A percentile compares a stretch with the other conserved stretches of the same genome.
Conservation (phyloP, 2,888 invertebrate genomes). For the Ornithoptera alexandrae region DNA sequence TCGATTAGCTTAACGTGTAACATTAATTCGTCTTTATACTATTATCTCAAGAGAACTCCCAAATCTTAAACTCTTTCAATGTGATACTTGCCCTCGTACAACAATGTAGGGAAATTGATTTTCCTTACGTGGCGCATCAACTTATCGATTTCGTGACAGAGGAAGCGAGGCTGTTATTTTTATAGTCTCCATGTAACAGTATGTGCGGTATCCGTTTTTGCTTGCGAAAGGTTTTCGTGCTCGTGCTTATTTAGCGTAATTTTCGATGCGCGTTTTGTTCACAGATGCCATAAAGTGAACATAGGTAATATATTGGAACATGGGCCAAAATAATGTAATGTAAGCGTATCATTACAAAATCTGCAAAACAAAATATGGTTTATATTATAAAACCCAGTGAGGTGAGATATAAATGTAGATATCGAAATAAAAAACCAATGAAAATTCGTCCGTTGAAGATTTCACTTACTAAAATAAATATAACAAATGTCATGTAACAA, state of each 20-base stretch:
- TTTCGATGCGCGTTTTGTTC: conserved; percentile 20
- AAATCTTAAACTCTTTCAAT: conserved; percentile 48
- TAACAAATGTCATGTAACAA: conserved; percentile 42
- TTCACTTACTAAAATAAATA: conserved; percentile 35
- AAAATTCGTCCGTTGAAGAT: background rate
- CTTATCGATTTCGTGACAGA: conserved; percentile 51
- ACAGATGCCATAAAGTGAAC: conserved; percentile 31
- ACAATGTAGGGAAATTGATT: conserved; percentile 51
- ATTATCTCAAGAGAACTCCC: conserved; percentile 51
- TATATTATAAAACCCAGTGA: background rate
- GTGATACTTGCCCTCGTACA: conserved; percentile 42
- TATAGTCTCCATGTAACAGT: conserved; percentile 39
- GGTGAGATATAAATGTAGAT: background rate
- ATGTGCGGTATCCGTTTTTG: conserved; percentile 38
- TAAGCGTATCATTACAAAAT: background rate
- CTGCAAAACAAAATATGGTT: background rate
- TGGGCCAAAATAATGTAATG: background rate
- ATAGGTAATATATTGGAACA: conserved; percentile 9
- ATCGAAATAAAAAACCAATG: background rate
- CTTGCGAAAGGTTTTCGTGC: conserved; percentile 25
- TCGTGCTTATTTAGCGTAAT: conserved; percentile 28
- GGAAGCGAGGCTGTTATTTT: conserved; percentile 49
- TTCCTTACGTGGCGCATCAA: conserved; percentile 52
- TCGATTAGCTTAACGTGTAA: conserved; percentile 72
- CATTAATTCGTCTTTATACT: conserved; percentile 48